A percentile compares a stretch with the other conserved stretches of the same genome.
These are phyloP conservation scores for Pomacea canaliculata DNA, from an alignment of 2,888 invertebrate genomes.

Conservation along the genomic window DNA sequence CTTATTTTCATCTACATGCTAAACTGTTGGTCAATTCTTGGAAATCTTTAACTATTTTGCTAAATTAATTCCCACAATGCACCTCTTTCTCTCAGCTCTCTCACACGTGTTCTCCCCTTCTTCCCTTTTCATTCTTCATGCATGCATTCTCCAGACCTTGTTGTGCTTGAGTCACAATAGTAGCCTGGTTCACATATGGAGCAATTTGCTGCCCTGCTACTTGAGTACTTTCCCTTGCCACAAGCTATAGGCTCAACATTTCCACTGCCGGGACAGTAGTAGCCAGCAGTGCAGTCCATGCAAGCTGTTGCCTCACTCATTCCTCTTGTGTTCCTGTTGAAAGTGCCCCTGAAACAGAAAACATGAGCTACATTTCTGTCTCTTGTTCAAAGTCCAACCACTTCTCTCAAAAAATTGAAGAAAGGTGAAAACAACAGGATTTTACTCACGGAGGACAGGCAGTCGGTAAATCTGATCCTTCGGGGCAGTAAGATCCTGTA, in stretches of 20 bases:
- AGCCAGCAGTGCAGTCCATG: slow-evolving; percentile 60
- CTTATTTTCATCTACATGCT: too few species aligned
- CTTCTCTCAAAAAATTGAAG: too few species aligned
- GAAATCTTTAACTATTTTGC: too few species aligned
- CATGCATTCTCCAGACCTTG: slow-evolving; percentile 41
- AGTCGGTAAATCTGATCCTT: slow-evolving; percentile 58
- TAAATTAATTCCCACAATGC: too few species aligned
- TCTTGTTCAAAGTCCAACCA: too few species aligned
- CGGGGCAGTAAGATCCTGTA: slow-evolving; percentile 61
- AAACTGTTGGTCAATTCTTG: too few species aligned
- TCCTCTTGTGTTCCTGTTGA: slow-evolving; percentile 48
- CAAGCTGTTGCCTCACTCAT: slow-evolving; percentile 51
- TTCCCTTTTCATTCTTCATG: too few species aligned
- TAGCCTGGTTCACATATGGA: slow-evolving; percentile 58
- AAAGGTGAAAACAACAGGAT: too few species aligned
- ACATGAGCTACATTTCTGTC: too few species aligned
- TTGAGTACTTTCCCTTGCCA: slow-evolving; percentile 65
- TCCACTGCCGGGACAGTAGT: slow-evolving; percentile 60
- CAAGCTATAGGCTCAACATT: slow-evolving; percentile 57
- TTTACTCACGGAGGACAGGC: slow-evolving; percentile 60
- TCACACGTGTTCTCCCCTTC: too few species aligned
- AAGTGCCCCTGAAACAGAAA: slow-evolving; percentile 56
- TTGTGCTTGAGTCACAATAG: slow-evolving; percentile 63
- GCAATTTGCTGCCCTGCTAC: slow-evolving; percentile 52
- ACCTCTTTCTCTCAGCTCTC: too few species aligned